phyloP scores from a whole-genome alignment of 35 echinoderm and acorn worm species.

The Heliocidaris tuberculata region DNA sequence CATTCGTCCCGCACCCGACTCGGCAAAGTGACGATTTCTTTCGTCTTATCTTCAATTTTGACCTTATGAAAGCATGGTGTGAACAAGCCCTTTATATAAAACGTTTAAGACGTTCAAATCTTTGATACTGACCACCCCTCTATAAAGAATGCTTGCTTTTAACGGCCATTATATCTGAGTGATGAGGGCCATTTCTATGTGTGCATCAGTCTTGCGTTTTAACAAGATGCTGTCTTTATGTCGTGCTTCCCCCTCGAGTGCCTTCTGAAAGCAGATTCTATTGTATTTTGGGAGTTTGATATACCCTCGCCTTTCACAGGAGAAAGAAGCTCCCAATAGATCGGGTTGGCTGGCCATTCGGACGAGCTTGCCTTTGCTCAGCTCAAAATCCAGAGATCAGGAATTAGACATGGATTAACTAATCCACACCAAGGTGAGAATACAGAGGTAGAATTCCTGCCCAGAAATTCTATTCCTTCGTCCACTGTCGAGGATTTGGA shows the following conservation, averaged over 20 bases:
- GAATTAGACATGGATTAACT: slow-evolving; percentile 30
- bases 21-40: background rate
- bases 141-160: background rate
- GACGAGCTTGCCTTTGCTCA: background rate
- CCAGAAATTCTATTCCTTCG: too few relatives aligned
- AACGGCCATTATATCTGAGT: background rate
- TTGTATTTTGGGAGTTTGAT: background rate
- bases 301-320: background rate
- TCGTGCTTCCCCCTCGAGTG: background rate
- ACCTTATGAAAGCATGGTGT: background rate
- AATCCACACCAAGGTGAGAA: slow-evolving; percentile 36
- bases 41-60: background rate
- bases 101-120: background rate
- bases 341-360: slow-evolving; percentile 10
- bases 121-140: background rate
- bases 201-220: background rate
- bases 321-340: slow-evolving; percentile 30
- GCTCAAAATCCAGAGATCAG: background rate
- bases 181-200: background rate
- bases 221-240: background rate
- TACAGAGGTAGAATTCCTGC: background rate
- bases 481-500: too few relatives aligned
- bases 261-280: background rate
- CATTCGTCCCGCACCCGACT: background rate
- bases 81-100: background rate